phyloP scores from a whole-genome alignment of 2,797 vertebrate genomes.

The Florisuga fusca region DNA sequence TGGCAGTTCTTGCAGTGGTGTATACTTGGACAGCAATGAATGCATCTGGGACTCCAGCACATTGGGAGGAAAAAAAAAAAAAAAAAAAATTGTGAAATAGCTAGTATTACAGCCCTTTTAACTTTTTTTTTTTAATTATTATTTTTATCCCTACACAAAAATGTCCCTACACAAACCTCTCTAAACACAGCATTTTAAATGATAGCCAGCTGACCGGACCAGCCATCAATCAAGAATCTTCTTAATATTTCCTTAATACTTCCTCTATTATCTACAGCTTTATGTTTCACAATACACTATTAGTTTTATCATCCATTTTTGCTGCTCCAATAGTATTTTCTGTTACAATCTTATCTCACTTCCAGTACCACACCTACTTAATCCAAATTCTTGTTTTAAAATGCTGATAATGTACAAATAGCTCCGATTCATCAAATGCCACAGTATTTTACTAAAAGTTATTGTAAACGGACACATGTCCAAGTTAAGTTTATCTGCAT shows the following conservation, averaged over 20 bases:
- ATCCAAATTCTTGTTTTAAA: background rate
- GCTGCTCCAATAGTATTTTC: background rate
- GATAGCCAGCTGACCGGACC: background rate
- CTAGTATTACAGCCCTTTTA: background rate
- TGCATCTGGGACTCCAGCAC: background rate
- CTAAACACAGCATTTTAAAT: background rate
- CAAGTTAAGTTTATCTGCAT: background rate
- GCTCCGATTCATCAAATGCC: background rate
- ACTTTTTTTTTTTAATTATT: background rate
- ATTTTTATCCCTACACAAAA: background rate
- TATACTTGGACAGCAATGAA: background rate
- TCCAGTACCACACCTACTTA: background rate
- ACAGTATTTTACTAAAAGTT: background rate
- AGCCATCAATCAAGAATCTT: background rate
- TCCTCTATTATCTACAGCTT: background rate
- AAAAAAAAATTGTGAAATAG: background rate
- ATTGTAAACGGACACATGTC: background rate
- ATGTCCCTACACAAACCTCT: background rate
- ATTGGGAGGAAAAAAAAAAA: background rate
- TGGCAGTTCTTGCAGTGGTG: background rate
- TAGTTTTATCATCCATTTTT: background rate
- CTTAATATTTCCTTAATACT: background rate
- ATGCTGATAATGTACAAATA: background rate
- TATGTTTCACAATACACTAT: background rate
- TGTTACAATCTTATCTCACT: background rate